Evolutionary conservation across 1,140 invertebrate species (phyloP), one percentile per base, ranked within the genome.

Genomic region (Sycophila sp.): DNA sequence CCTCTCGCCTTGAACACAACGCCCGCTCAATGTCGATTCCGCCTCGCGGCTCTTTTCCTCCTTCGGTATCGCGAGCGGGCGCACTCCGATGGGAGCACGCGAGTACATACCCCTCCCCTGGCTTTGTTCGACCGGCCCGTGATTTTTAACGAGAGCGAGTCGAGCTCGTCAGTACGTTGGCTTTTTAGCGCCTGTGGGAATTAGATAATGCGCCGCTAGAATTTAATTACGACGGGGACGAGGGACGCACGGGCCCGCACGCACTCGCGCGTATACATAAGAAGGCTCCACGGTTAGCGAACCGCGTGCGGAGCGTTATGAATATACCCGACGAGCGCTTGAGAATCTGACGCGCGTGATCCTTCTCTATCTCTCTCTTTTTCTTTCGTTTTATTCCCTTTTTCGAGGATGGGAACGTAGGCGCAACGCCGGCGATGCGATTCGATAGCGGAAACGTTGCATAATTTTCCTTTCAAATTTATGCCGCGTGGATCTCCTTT

Each of bases 181-280:
- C 59, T 70, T 63, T 56, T 70, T 56, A 42, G 56, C 49, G 68
- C 51, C 68, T 63, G 28, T 63, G 59, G 68, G 59, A 63, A 70
- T 69, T 63, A 56, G 59, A 63, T 30, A 70, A 45, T 45, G 49
- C 24, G 32, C n/a, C n/a, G n/a, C n/a, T n/a, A n/a, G n/a, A n/a
- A n/a, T n/a, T n/a, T n/a, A n/a, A n/a, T n/a, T n/a, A n/a, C n/a
- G n/a, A n/a, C n/a, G n/a, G n/a, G n/a, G n/a, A n/a, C n/a, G n/a
- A n/a, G n/a, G n/a, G n/a, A n/a, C n/a, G n/a, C n/a, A n/a, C n/a
- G n/a, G 34, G 22, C 17, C 28, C 30, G 49, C 38, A 42, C 4
- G 36, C 28, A 19, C 26, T 13, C 8, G 17, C 26, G 17, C 10
- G 40, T 58, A 34, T 58, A n/a, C n/a, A n/a, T n/a, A n/a, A n/a